Evolutionary conservation across 1,140 invertebrate species (phyloP).

Genomic region (Pemphigus obesinymphae): DNA sequence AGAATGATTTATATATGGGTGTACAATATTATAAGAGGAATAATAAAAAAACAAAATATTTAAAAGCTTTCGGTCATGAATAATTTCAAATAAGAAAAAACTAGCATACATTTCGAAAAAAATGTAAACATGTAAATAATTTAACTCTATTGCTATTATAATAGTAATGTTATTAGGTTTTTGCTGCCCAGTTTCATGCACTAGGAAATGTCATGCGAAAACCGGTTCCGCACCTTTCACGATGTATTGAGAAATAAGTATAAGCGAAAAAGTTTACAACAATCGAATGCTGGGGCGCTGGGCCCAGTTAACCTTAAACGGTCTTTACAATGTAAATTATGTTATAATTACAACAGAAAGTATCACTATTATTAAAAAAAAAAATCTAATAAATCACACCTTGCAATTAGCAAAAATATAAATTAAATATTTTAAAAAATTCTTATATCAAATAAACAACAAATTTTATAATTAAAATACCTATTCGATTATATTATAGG

Average conservation of each 20-base stretch:
- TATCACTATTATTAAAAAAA: neutral
- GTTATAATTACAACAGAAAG: neutral
- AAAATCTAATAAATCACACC: no score
- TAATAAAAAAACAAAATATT: neutral
- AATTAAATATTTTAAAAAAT: no score
- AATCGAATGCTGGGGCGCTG: conserved; percentile 1
- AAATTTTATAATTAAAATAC: no score
- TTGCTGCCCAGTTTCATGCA: neutral
- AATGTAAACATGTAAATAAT: conserved; percentile 13
- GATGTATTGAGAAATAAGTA: conserved; percentile 15
- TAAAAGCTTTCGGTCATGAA: neutral
- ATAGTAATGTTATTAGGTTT: conserved; percentile 1
- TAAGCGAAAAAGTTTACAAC: conserved; percentile 23
- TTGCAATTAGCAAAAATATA: no score
- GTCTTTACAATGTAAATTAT: neutral
- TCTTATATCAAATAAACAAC: no score
- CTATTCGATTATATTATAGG: no score
- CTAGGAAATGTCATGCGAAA: conserved; percentile 34
- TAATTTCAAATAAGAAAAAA: neutral
- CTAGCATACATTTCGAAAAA: neutral
- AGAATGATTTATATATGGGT: neutral
- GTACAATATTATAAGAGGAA: neutral
- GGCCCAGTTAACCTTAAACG: neutral
- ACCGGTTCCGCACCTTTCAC: conserved; percentile 39
- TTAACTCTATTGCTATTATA: neutral